Evolutionary conservation across 2,888 invertebrate genomes (phyloP).

Genomic region (Loripinus fragilis): DNA sequence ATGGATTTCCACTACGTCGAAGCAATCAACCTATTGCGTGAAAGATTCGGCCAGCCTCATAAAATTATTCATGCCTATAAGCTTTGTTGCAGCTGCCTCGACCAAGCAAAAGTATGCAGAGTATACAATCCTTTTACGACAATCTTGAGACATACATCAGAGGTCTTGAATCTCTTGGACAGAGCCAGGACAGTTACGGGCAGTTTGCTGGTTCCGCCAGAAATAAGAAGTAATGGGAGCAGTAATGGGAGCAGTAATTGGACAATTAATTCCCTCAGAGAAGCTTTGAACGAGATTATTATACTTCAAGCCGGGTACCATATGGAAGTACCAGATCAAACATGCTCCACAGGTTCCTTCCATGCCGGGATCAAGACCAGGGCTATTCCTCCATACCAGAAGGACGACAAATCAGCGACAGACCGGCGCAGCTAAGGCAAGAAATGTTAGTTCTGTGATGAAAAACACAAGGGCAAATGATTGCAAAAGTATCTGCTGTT

Average conservation of each 20-base stretch:
- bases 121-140: constrained; percentile 34
- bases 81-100: constrained; percentile 28
- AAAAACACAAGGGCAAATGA: constrained; percentile 1
- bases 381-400: not conserved
- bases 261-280: constrained; percentile 27
- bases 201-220: constrained; percentile 26
- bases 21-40: constrained; percentile 10
- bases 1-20: constrained; percentile 16
- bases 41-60: constrained; percentile 22
- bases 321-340: not conserved
- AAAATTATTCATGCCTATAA: constrained; percentile 18
- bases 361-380: constrained; percentile 3
- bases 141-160: constrained; percentile 36
- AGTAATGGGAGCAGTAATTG: constrained; percentile 18
- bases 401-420: not conserved
- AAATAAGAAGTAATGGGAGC: constrained; percentile 24
- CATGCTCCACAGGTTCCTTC: not conserved
- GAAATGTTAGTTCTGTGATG: constrained; percentile 10
- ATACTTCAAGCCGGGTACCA: constrained; percentile 20
- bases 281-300: constrained; percentile 29
- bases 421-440: constrained; percentile 6
- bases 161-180: constrained; percentile 42
- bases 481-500: not conserved
- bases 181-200: constrained; percentile 34
- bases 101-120: constrained; percentile 8